Base-by-base conservation (phyloP, 2,113 vertebrate genomes). In the Channa argus region DNA sequence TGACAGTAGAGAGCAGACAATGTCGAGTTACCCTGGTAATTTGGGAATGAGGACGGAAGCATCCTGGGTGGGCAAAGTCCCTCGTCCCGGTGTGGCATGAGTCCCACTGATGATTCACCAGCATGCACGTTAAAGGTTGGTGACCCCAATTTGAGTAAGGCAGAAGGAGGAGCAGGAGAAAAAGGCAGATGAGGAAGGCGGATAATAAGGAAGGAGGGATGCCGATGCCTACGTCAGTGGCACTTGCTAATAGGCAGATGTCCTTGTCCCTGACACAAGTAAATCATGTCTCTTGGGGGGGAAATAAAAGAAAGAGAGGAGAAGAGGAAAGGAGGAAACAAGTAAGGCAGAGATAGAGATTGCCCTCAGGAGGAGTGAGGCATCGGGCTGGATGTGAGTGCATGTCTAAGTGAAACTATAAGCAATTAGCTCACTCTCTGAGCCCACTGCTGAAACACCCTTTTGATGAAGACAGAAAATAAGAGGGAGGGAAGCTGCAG, bases 231-330 rank as follows among this genome's bases (percentile, higher is more conserved):
- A 91, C 92, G 90, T 93, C 93, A 94, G 92, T 71, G 69, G 60
- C 84, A 87, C 86, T 91, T 68, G 75, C 90, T 92, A 93, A 91
- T 90, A 85, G 92, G 88, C 90, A 89, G 83, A 91, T 89, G 94
- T 95, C 93, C 94, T 95, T 94, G 92, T 95, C 91, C 87, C 72
- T 93, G 91, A 93, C 90, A 91, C 83, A 85, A 93, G 89, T 94
- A 92, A 94, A 93, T 94, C 92, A 94, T 86, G 86, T 82, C 85
- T 84, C 73, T 55, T 73, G 76, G 74, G 82, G 71, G 66, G 54
- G 77, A 79, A 87, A 82, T 77, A 63, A 85, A 63, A 83, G 63
- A 70, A 63, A 64, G 37, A 84, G 63, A 75, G 60, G 60, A 63
- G 55, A 44, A 82, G 68, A 85, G 78, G 70, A 84, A 82, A 77